Conservation (phyloP, 2,113 vertebrate genomes). For the Heptranchias perlo region DNA sequence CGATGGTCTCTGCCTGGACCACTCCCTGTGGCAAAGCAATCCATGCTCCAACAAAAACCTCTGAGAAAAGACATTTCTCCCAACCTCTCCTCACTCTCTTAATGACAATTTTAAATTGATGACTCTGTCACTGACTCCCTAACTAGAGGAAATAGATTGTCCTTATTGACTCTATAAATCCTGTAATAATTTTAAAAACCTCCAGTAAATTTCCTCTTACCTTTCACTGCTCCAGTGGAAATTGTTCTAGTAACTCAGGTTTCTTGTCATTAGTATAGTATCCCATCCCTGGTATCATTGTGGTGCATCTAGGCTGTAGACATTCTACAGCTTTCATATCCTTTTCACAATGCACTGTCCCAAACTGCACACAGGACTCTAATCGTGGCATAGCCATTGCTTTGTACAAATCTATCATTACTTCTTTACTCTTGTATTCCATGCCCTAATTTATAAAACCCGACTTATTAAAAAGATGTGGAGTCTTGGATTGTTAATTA, state of each 20-base stretch:
- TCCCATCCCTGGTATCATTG: neutral
- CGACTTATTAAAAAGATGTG: neutral
- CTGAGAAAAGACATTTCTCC: neutral
- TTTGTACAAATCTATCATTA: neutral
- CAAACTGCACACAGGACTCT: neutral
- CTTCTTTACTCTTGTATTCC: neutral
- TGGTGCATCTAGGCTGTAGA: neutral
- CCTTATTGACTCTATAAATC: neutral
- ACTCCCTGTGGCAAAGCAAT: neutral
- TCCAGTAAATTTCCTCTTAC: neutral
- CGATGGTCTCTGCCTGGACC: no score
- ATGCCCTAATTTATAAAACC: neutral
- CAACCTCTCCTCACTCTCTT: neutral
- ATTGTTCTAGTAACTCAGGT: neutral
- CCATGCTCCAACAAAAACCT: no score
- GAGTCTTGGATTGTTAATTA: neutral
- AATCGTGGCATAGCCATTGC: neutral
- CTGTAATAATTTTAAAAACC: neutral
- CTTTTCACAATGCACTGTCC: neutral
- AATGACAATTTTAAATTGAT: neutral
- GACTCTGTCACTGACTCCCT: neutral
- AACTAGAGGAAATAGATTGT: neutral
- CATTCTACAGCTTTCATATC: neutral
- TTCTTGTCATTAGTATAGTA: neutral
- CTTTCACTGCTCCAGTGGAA: neutral